These are phyloP conservation scores for Hesperia comma DNA, from an alignment of 2,888 invertebrate species.

Conservation along the genomic window DNA sequence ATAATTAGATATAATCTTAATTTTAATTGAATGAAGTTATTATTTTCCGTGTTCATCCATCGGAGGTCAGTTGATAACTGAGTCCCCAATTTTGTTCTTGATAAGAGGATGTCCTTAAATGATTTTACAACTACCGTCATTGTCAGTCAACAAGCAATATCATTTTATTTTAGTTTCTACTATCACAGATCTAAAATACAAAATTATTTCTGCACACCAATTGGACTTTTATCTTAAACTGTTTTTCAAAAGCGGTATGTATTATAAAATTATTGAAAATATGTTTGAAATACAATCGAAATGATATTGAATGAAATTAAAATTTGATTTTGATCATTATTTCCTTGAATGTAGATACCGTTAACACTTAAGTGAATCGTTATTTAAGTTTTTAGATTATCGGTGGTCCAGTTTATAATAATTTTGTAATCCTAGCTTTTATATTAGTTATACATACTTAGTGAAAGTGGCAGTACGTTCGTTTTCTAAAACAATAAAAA, in stretches of 20 bases:
- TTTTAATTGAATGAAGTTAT: neutral
- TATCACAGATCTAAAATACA: too few species aligned
- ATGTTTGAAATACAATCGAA: too few species aligned
- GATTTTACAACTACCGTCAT: slow-evolving; percentile 29
- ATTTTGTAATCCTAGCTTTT: slow-evolving; percentile 14
- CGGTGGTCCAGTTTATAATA: slow-evolving; percentile 17
- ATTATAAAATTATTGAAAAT: too few species aligned
- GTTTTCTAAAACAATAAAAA: neutral
- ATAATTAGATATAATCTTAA: slow-evolving; percentile 16
- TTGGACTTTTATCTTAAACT: too few species aligned
- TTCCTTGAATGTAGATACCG: too few species aligned
- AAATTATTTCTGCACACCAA: too few species aligned
- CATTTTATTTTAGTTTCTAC: too few species aligned
- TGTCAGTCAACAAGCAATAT: neutral
- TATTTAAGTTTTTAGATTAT: slow-evolving; percentile 8
- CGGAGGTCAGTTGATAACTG: slow-evolving; percentile 27
- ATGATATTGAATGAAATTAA: too few species aligned
- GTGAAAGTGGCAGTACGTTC: slow-evolving; percentile 13
- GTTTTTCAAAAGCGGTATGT: too few species aligned
- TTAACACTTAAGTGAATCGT: too few species aligned
- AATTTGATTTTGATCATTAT: too few species aligned
- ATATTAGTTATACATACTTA: neutral
- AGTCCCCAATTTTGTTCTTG: slow-evolving; percentile 23
- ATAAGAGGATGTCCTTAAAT: slow-evolving; percentile 43
- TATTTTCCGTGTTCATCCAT: neutral